These are phyloP conservation scores for Periophthalmodon schlosseri DNA, from an alignment of 2,113 vertebrate genomes.

Conservation along the genomic window DNA sequence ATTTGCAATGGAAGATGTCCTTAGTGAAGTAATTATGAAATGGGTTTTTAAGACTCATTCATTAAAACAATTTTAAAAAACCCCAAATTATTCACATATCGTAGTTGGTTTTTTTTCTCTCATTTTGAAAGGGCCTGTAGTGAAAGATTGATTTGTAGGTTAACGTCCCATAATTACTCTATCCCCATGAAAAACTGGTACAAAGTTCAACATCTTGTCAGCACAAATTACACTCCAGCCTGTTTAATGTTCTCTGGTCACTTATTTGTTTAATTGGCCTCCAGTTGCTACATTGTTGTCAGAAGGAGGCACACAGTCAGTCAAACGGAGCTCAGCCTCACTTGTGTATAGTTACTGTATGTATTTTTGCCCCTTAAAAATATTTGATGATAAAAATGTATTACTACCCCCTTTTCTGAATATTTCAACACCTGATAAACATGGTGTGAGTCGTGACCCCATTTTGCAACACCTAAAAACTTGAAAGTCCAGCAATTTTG, in stretches of 20 bases:
- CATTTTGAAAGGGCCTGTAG: neutral
- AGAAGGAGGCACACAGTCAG: neutral
- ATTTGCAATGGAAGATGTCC: constrained; percentile 18
- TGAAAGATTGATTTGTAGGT: neutral
- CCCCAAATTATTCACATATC: no score
- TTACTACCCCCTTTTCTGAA: no score
- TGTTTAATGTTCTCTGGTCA: neutral
- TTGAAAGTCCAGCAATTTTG: no score
- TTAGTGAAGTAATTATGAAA: constrained; percentile 8
- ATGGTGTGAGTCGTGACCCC: no score
- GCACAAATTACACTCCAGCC: neutral
- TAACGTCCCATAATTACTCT: neutral
- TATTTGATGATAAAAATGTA: no score
- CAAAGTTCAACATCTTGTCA: neutral
- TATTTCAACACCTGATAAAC: no score
- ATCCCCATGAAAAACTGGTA: neutral
- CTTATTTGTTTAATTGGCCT: neutral
- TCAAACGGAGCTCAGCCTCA: neutral
- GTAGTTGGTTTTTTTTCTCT: neutral
- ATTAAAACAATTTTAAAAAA: no score
- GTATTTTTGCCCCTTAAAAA: no score
- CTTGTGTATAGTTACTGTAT: no score
- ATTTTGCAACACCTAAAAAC: no score
- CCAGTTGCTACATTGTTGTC: neutral
- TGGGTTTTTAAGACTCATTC: no score